Evolutionary conservation across 2,113 vertebrate species (phyloP), one percentile per base, ranked within the genome.

Genomic region (Triplophysa dalaica): DNA sequence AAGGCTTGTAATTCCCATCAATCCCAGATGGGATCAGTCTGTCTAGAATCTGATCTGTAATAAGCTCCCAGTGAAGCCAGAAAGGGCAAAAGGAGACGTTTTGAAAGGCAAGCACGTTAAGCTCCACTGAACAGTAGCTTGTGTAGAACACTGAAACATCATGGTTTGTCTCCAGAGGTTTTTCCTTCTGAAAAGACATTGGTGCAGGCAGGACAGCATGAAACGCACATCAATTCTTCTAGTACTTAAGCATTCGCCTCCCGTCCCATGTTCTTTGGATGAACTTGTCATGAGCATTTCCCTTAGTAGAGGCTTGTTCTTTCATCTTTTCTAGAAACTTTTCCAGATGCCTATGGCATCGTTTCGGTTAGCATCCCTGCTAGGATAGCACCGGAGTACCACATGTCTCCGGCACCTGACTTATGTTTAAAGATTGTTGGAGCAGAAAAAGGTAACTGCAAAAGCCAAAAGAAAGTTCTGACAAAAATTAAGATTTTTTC

Each of bases 331-430:
- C n/a, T n/a, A n/a, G n/a, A n/a, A n/a, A n/a, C n/a, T n/a, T n/a
- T n/a, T n/a, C n/a, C n/a, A n/a, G n/a, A n/a, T n/a, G 73, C 69
- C 64, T 70, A 21, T n/a, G 61, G 70, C 80, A 82, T 83, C 1
- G 75, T 79, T 87, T 87, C 73, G 86, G 63, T 83, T 85, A 77
- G 81, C 45, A 74, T 82, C 68, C 48, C 65, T 79, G 56, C 70
- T 41, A 64, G 65, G 79, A 80, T 60, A 76, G 76, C 43, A 62
- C 73, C 16, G 17, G 48, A 21, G 33, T 38, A 38, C 29, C 41
- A 52, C 16, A 22, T 38, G 16, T 70, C 50, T 22, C 52, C 62
- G 45, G 61, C 63, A 29, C 24, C 12, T 54, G 6, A 38, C 33
- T 38, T 61, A 68, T 70, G 81, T 84, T 81, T 78, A 81, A 86